Evolutionary conservation across 2,888 invertebrate genomes (phyloP).

Genomic region (Anodontia alba): DNA sequence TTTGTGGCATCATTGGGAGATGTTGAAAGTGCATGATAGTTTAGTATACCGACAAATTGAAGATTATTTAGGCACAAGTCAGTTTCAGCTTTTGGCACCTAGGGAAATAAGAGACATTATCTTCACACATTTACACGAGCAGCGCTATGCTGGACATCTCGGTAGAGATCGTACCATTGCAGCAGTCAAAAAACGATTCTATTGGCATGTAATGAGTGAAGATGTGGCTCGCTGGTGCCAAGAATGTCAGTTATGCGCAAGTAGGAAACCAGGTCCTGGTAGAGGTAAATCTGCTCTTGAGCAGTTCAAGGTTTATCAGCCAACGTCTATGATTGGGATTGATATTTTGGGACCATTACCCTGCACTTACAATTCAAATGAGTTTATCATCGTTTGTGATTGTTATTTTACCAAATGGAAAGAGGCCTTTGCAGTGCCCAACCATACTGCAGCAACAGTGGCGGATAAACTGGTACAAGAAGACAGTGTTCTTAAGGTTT

Average conservation of each 20-base stretch:
- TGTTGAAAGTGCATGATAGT: background rate
- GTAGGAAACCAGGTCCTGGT: constrained; percentile 33
- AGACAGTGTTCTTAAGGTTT: too few relatives aligned
- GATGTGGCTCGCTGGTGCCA: too few relatives aligned
- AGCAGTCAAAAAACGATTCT: too few relatives aligned
- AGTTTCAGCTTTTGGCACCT: background rate
- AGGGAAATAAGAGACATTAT: background rate
- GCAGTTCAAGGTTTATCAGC: constrained; percentile 25
- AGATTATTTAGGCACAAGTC: background rate
- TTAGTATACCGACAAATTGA: background rate
- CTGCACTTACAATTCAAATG: constrained; percentile 11
- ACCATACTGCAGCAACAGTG: constrained; percentile 28
- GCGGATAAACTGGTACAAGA: too few relatives aligned
- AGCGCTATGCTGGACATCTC: background rate
- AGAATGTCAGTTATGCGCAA: constrained; percentile 17
- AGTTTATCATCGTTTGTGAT: constrained; percentile 26
- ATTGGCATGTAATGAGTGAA: too few relatives aligned
- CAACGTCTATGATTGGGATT: constrained; percentile 11
- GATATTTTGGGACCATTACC: constrained; percentile 34
- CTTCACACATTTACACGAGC: constrained; percentile 6
- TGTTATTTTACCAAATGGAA: constrained; percentile 34
- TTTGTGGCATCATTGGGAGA: background rate
- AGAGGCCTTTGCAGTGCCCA: constrained; percentile 28
- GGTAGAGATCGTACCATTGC: too few relatives aligned
- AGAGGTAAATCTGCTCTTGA: constrained; percentile 24